phyloP scores from a whole-genome alignment of 2,113 vertebrate genomes.

The Paedocypris sp. region DNA sequence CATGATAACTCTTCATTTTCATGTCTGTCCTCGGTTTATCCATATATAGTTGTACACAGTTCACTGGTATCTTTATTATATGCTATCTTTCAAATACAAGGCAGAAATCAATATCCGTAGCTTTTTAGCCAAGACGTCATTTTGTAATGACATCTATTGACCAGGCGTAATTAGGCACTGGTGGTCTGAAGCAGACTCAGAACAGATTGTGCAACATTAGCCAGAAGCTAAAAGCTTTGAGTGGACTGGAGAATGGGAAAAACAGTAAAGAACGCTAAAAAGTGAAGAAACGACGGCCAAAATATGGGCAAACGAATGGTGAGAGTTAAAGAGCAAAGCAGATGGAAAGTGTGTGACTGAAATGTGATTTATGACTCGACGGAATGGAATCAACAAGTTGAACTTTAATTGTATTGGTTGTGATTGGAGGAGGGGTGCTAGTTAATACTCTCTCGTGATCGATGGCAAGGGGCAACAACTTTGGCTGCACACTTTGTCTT shows the following conservation, averaged over 20 bases:
- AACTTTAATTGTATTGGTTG: conserved; percentile 70
- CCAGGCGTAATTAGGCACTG: conserved; percentile 14
- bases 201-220: conserved; percentile 11
- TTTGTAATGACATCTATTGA: conserved; percentile 28
- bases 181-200: conserved; percentile 22
- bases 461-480: conserved; percentile 51
- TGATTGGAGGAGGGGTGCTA: conserved; percentile 49
- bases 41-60: no score
- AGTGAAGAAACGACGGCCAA: not conserved
- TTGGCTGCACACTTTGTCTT: conserved; percentile 64
- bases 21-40: no score
- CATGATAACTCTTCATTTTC: no score
- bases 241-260: not conserved
- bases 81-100: conserved; percentile 10
- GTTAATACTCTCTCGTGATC: conserved; percentile 60
- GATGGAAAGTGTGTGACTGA: conserved; percentile 44
- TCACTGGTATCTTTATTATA: no score
- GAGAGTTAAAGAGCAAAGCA: conserved; percentile 42
- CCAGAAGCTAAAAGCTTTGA: conserved; percentile 5
- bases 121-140: not conserved
- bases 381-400: conserved; percentile 66
- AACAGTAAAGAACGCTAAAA: not conserved
- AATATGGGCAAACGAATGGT: conserved; percentile 8
- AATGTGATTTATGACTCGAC: conserved; percentile 57
- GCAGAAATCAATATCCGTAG: not conserved